Evolutionary conservation across 2,797 vertebrate species (phyloP), one percentile per base, ranked within the genome.

Genomic region (Falco concolor): DNA sequence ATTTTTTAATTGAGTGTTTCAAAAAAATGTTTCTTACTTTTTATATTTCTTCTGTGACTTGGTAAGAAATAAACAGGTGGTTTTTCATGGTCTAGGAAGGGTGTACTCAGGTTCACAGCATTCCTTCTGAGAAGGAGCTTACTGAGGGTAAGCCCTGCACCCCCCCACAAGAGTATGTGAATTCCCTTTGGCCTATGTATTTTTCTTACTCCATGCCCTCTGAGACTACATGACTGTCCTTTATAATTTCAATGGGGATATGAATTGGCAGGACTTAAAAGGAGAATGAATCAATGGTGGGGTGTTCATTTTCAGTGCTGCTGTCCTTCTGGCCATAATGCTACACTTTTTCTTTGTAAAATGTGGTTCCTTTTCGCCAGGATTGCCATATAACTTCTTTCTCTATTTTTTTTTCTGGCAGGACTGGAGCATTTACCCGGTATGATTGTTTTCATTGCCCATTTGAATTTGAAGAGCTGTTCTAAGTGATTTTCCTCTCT

Each of bases 241-340:
- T 97, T 95, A 83, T 88, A 70, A 83, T 88, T 91, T 97, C 47
- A 56, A 28, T 94, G 87, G 89, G 94, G 70, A 40, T 49, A 32
- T 13, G 47, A 89, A 61, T 94, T 97, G 95, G 83, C 92, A 94
- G 64, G 76, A 72, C 93, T 96, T 97, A 91, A 97, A 97, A 96
- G 90, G 94, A 96, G 68, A 97, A 97, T 69, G 82, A 96, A 91
- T 89, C 80, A 3, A 8, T 93, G 96, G 78, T 91, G 96, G 86
- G 56, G 84, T 95, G 85, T 96, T 96, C 13, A 50, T 97, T 96
- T 96, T 96, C 77, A 92, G 81, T 90, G 74, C 85, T 96, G 91
- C 79, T 96, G 69, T 79, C 91, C 94, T 97, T 61, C 53, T 65
- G 75, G 81, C 52, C 34, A 47, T 96, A 95, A 97, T 97, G 88